Conservation (phyloP, 1,140 invertebrate genomes). For the Scaptomyza hsui region DNA sequence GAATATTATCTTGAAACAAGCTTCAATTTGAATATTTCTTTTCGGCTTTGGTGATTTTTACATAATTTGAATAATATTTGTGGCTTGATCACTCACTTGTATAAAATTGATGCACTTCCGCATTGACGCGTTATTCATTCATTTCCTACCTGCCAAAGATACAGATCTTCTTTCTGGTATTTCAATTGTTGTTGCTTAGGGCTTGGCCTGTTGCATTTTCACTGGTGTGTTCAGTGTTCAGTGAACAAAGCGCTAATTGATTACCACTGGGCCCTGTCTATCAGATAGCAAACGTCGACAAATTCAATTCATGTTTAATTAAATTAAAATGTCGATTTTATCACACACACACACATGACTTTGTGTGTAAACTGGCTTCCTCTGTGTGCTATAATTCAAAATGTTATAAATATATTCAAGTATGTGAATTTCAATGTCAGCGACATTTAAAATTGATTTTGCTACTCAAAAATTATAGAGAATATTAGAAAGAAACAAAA, state of each 20-base stretch:
- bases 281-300: slow-evolving; percentile 12
- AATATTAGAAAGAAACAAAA: no score
- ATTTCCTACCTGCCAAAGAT: slow-evolving; percentile 4
- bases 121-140: slow-evolving; percentile 13
- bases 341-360: slow-evolving; percentile 9
- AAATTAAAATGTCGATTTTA: slow-evolving; percentile 49
- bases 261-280: slow-evolving; percentile 11
- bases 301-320: slow-evolving; percentile 48
- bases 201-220: slow-evolving; percentile 7
- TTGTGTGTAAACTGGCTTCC: background rate
- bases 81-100: background rate
- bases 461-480: no score
- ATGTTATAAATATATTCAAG: background rate
- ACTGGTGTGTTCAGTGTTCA: slow-evolving; percentile 44
- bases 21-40: background rate
- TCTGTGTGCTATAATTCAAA: background rate
- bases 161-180: background rate
- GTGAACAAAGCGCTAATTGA: slow-evolving; percentile 48
- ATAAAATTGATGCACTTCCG: slow-evolving; percentile 21
- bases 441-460: background rate
- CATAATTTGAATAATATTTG: slow-evolving; percentile 11
- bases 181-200: slow-evolving; percentile 27
- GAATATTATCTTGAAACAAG: no score
- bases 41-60: background rate
- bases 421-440: background rate